Evolutionary conservation across 1,140 invertebrate species (phyloP), one percentile per base, ranked within the genome.

Genomic region (Sitodiplosis mosellana): DNA sequence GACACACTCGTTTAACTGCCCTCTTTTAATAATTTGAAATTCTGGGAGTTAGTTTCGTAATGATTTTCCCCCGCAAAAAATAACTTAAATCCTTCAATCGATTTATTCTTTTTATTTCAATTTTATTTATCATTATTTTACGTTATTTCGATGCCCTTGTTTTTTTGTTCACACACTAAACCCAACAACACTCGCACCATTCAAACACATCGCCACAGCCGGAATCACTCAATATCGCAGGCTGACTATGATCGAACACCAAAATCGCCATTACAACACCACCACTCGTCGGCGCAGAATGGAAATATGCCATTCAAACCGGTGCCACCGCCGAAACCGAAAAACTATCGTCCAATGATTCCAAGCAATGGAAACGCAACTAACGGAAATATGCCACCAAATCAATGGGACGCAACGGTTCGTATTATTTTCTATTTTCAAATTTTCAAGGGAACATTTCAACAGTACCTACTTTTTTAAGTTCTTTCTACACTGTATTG

Each of bases 291-390:
- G 27, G 27, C 10, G 10, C 27, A 27, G 10, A 27, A 27, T 27
- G 27, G 27, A 27, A 57, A 53, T 22, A 74, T 70, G 18, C 69
- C 76, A 14, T 89, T 89, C 64, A 91, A 91, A 60, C 87, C 87
- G 0, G 78, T 90, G 47, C 87, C 87, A 19, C 87, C 87, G 19
- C 87, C 87, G 1, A 91, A 91, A 61, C 87, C 87, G 33, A 88
- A 88, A 59, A 88, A 88, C 63, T 89, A 89, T 59, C 76, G 84
- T 15, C 83, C 84, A 22, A 83, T 84, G 0, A 52, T 63, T 14
- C 61, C 61, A 44, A 59, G 59, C 62, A 34, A 59, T 27, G 27
- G 27, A 27, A 27, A 27, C 10, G 27, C 4, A 27, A 27, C 27
- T 10, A 27, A 27, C 10, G 27, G 27, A 27, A 27, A 27, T 27